Percentiles rank a stretch among this genome's conserved stretches.
Evolutionary conservation across 2,888 invertebrate genomes (phyloP).

Genomic region (Tineola bisselliella): DNA sequence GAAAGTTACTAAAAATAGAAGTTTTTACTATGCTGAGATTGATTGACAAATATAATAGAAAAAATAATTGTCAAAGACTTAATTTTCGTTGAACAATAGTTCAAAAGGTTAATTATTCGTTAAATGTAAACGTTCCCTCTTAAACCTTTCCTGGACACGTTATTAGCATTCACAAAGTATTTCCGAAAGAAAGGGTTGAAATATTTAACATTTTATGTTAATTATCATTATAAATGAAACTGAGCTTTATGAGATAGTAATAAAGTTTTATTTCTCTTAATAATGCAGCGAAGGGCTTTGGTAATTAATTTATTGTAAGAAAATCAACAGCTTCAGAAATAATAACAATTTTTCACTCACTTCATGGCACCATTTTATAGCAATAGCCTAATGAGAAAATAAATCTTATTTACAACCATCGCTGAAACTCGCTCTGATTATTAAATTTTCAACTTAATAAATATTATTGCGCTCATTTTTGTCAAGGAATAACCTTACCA

Average conservation of each 20-base stretch:
- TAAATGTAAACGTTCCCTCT: constrained; percentile 47
- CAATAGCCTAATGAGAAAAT: not conserved
- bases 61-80: not conserved
- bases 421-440: not conserved
- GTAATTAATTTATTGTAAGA: constrained; percentile 58
- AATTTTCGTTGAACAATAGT: not conserved
- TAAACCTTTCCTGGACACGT: constrained; percentile 32
- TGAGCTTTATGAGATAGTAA: not conserved
- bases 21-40: too few relatives aligned
- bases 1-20: too few relatives aligned
- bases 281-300: constrained; percentile 24
- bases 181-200: constrained; percentile 54
- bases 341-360: constrained; percentile 7
- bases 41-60: not conserved
- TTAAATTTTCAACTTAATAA: not conserved
- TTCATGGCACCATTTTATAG: not conserved
- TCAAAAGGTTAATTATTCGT: constrained; percentile 54
- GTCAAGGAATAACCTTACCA: too few relatives aligned
- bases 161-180: constrained; percentile 61
- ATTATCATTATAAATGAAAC: not conserved
- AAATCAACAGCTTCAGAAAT: constrained; percentile 45
- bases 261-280: not conserved
- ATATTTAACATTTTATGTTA: constrained; percentile 42
- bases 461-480: not conserved
- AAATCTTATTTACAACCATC: not conserved